Percentiles rank a stretch among this genome's conserved stretches.
phyloP scores from a whole-genome alignment of 2,797 vertebrate species.

The Rhincodon typus region DNA sequence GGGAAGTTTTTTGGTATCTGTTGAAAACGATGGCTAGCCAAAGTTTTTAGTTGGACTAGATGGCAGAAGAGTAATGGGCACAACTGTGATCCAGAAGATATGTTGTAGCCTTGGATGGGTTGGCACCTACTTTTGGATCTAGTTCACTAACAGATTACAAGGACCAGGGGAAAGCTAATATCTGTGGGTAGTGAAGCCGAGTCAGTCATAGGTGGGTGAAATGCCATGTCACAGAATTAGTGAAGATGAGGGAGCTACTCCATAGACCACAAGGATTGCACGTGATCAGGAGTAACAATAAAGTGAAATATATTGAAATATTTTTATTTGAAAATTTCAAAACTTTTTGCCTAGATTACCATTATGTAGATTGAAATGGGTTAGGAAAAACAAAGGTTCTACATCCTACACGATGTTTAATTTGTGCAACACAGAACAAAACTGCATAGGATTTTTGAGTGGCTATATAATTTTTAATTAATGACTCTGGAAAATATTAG shows the following conservation, averaged over 20 bases:
- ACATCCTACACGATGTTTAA: neutral
- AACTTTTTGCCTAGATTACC: neutral
- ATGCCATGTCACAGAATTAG: neutral
- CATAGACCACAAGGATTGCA: neutral
- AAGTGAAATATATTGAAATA: neutral
- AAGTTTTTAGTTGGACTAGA: neutral
- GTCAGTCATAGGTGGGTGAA: neutral
- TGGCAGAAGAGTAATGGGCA: no score
- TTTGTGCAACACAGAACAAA: neutral
- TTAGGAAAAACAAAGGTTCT: neutral
- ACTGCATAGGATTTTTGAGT: neutral
- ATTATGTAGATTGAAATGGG: neutral
- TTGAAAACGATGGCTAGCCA: no score
- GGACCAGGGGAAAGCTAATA: neutral
- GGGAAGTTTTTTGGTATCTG: no score
- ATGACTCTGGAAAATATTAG: neutral
- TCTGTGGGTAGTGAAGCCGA: neutral
- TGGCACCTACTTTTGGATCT: neutral
- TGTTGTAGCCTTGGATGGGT: neutral
- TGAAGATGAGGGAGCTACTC: neutral
- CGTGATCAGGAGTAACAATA: neutral
- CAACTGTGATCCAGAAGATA: no score
- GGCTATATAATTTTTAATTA: neutral
- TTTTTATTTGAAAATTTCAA: neutral
- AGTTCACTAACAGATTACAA: neutral